Base-by-base conservation (phyloP, 2,888 invertebrate species). In the Phortica magna region DNA sequence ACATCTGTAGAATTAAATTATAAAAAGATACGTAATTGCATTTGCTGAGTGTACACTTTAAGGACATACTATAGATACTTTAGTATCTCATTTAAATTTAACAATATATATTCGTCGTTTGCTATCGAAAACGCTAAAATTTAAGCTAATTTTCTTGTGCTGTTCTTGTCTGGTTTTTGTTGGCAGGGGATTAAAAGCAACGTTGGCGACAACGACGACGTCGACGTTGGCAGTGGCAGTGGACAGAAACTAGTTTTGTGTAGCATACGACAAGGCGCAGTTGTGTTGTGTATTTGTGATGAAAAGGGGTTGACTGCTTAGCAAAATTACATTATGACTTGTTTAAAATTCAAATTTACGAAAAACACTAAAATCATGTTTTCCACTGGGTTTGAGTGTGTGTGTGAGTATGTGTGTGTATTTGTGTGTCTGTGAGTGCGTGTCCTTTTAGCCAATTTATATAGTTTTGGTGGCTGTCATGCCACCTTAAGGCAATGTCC, bases 321-420 rank as follows among this genome's bases (percentile, higher is more conserved):
- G 83, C 83, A 82, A 88, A 88, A 88, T 88, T 88, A 88, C 85
- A 88, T 87, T 88, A 88, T 88, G 88, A 88, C 88, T 88, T 88
- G 88, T 88, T 88, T 88, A 88, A 88, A 88, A 88, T 88, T 88
- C 88, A 88, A 88, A 88, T 88, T 88, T 82, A 53, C 70, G 88
- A 88, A 71, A 87, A 88, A 85, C 88, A 88, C 88, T 88, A 88
- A 88, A 88, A 88, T 88, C 88, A 88, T 88, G 88, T 88, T 88
- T 81, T 84, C 82, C 74, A 83, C 82, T 17, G 39, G n/a, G n/a
- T n/a, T n/a, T n/a, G n/a, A n/a, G n/a, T n/a, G n/a, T n/a, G n/a
- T n/a, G n/a, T n/a, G n/a, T n/a, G 31, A 17, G 59, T 31, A 39
- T 17, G 64, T 31, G 17, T 64, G 19, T 39, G 64, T 39, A 7